phyloP scores from a whole-genome alignment of 1,140 invertebrate genomes.

The Philopotamus ludificatus region DNA sequence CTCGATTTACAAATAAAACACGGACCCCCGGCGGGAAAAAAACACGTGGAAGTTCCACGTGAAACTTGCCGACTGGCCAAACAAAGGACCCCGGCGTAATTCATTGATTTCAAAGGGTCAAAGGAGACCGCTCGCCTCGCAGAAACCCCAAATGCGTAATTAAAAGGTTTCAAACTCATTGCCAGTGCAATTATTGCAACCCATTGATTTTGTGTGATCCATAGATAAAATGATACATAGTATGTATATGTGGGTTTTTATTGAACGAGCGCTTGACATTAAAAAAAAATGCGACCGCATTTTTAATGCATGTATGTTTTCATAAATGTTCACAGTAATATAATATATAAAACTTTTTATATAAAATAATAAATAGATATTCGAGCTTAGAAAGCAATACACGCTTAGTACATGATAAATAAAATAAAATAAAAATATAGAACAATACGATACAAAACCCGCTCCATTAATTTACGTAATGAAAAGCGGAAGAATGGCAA shows the following conservation, averaged over 20 bases:
- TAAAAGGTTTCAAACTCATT: conserved; percentile 1
- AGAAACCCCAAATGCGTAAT: conserved; percentile 29
- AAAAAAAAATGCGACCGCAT: not conserved
- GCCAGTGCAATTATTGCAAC: not conserved
- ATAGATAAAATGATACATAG: too few relatives aligned
- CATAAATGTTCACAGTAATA: not conserved
- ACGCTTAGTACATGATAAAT: too few relatives aligned
- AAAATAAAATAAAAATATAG: too few relatives aligned
- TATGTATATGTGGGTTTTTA: too few relatives aligned
- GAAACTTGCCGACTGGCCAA: conserved; percentile 22
- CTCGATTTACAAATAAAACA: conserved; percentile 42
- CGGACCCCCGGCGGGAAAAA: too few relatives aligned
- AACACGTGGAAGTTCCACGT: conserved; percentile 9
- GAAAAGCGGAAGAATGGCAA: too few relatives aligned
- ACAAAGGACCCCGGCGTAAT: conserved; percentile 37
- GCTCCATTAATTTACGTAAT: too few relatives aligned
- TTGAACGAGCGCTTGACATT: too few relatives aligned
- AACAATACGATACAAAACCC: too few relatives aligned
- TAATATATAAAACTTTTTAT: too few relatives aligned
- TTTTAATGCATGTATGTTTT: not conserved
- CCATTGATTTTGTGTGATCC: not conserved
- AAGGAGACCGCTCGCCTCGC: conserved; percentile 20
- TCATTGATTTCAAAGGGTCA: conserved; percentile 36
- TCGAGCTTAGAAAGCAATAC: too few relatives aligned
- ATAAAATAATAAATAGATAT: too few relatives aligned